Conservation (phyloP, 2,888 invertebrate genomes). For the Drosophila mettleri region DNA sequence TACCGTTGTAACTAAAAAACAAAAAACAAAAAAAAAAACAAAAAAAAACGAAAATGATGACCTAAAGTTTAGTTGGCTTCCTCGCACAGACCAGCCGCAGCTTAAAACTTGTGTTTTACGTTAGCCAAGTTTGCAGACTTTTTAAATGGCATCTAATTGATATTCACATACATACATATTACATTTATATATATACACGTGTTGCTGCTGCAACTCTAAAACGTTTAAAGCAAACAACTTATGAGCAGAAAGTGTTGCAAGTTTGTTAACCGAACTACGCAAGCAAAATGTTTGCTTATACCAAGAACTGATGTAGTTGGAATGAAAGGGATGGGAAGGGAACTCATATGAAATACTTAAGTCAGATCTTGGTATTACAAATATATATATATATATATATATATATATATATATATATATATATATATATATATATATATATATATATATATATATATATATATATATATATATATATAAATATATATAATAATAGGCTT, state of each 20-base stretch:
- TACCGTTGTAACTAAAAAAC: constrained; percentile 65
- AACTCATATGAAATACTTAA: too few relatives aligned
- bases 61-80: constrained; percentile 21
- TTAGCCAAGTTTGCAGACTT: constrained; percentile 31
- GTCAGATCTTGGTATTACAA: too few relatives aligned
- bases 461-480: too few relatives aligned
- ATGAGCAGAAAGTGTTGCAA: background rate
- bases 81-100: constrained; percentile 11
- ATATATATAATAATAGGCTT: too few relatives aligned
- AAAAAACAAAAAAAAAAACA: constrained; percentile 47
- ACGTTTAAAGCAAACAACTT: background rate
- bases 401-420: too few relatives aligned
- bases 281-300: too few relatives aligned
- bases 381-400: too few relatives aligned
- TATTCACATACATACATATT: constrained; percentile 9
- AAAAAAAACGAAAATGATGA: constrained; percentile 45
- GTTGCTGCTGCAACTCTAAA: constrained; percentile 36
- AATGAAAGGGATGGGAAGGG: background rate
- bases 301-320: background rate
- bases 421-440: too few relatives aligned
- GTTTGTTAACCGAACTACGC: background rate
- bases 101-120: constrained; percentile 41
- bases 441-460: too few relatives aligned
- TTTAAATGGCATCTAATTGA: constrained; percentile 56
- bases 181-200: constrained; percentile 28